phyloP scores from a whole-genome alignment of 2,888 invertebrate species.

The Phalera bucephala region DNA sequence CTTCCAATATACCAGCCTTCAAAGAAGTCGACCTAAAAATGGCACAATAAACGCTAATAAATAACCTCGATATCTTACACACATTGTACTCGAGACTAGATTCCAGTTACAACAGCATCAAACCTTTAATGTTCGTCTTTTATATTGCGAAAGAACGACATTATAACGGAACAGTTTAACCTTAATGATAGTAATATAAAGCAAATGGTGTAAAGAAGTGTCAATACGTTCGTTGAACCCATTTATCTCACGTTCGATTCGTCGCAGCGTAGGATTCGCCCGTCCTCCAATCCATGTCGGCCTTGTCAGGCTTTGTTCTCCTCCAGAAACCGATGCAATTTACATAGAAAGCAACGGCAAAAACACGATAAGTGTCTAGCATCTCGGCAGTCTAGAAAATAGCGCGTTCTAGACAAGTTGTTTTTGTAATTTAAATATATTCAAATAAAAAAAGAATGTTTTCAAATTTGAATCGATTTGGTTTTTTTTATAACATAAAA shows the following conservation, averaged over 20 bases:
- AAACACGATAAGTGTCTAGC: conserved; percentile 27
- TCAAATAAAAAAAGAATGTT: too few relatives aligned
- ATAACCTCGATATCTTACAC: conserved; percentile 14
- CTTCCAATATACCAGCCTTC: neutral
- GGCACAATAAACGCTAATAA: conserved; percentile 14
- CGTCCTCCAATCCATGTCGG: conserved; percentile 29
- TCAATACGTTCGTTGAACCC: conserved; percentile 33
- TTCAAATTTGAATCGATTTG: too few relatives aligned
- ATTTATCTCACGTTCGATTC: conserved; percentile 20
- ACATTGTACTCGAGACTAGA: conserved; percentile 17
- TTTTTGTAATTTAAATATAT: too few relatives aligned
- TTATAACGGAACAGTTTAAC: conserved; percentile 28
- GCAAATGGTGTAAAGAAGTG: conserved; percentile 35
- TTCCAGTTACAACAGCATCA: conserved; percentile 18
- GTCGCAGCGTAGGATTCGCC: neutral
- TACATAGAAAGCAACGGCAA: conserved; percentile 52
- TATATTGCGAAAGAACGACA: conserved; percentile 19
- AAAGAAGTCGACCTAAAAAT: conserved; percentile 15
- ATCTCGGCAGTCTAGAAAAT: too few relatives aligned
- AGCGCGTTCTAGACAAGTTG: too few relatives aligned
- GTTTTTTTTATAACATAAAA: too few relatives aligned
- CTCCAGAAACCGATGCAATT: conserved; percentile 55
- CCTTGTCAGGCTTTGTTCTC: conserved; percentile 42
- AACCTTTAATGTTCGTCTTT: conserved; percentile 22
- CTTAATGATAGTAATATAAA: conserved; percentile 32